Evolutionary conservation across 2,113 vertebrate genomes (phyloP), one percentile per base, ranked within the genome.

Genomic region (Silurus glanis): DNA sequence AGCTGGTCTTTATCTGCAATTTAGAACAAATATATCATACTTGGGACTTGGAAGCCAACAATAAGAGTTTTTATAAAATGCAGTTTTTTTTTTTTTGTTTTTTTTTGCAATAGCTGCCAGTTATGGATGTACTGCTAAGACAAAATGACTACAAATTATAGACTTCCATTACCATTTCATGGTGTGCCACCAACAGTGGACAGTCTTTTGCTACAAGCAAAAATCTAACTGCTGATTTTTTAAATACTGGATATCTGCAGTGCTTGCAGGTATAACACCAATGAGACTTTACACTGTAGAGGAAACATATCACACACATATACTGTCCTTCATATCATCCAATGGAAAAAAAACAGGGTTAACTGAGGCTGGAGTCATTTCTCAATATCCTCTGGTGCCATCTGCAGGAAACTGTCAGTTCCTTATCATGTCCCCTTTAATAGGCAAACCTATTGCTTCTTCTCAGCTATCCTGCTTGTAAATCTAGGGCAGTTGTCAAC

Each of bases 61-160:
- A 45, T 58, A 53, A 4, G n/a, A 51, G 66, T 80, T 59, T 64
- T 71, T 47, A 55, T 59, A 81, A 86, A 69, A 86, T 80, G 78
- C 81, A 76, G 21, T 55, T 55, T 25, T 58, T 37, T 37, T 37
- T 37, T 37, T 37, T 37, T 37, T 37, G 1, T 37, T 37, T 37
- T 37, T 28, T 72, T 61, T 84, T 82, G 58, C 85, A 86, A 83
- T 82, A 83, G 85, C 85, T 86, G 85, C 85, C 80, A 66, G 58
- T 76, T 19, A 59, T 47, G 64, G 58, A 75, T 72, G 69, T 74
- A 74, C 78, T 61, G 23, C 66, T 25, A 86, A 53, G 53, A 81
- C 69, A 81, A 61, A 72, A 79, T 51, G 47, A 49, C 47, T 64
- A 69, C 19, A 74, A 75, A 55, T 23, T 9, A 6, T 82, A 45